Conservation (phyloP, 2,888 invertebrate species). For the Eupithecia tripunctaria region DNA sequence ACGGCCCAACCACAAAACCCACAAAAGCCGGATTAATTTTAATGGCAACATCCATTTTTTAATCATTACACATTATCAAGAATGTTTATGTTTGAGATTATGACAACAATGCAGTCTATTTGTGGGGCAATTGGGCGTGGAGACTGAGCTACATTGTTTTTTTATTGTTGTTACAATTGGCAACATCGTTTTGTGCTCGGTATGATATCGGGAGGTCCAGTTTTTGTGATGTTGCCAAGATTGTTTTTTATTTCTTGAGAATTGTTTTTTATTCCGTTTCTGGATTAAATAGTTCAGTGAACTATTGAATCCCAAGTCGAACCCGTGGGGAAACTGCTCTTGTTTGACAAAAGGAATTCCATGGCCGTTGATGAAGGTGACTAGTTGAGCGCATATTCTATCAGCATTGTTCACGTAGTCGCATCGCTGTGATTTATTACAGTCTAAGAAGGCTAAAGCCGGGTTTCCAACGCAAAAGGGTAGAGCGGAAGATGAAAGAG, state of each 20-base stretch:
- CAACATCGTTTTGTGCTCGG: conserved; percentile 32
- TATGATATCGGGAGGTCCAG: conserved; percentile 43
- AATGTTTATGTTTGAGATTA: conserved; percentile 57
- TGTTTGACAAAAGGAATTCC: neutral
- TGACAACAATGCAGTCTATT: conserved; percentile 52
- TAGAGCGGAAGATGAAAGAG: no score
- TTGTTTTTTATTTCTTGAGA: conserved; percentile 23
- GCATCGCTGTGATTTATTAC: no score
- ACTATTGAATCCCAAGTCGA: neutral
- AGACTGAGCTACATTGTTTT: conserved; percentile 36
- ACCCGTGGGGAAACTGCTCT: neutral
- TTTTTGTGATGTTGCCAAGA: conserved; percentile 15
- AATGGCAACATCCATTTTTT: conserved; percentile 47
- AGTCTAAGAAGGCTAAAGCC: neutral
- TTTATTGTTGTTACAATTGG: conserved; percentile 49
- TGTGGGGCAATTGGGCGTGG: conserved; percentile 59
- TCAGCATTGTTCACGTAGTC: neutral
- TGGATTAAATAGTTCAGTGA: conserved; percentile 22
- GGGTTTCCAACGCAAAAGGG: no score
- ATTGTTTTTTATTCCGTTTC: conserved; percentile 23
- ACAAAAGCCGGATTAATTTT: conserved; percentile 33
- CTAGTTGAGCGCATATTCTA: neutral
- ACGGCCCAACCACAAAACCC: conserved; percentile 34
- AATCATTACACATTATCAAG: conserved; percentile 47
- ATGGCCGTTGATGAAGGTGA: neutral